phyloP scores from a whole-genome alignment of 2,113 vertebrate species.

The Crotalus viridis region DNA sequence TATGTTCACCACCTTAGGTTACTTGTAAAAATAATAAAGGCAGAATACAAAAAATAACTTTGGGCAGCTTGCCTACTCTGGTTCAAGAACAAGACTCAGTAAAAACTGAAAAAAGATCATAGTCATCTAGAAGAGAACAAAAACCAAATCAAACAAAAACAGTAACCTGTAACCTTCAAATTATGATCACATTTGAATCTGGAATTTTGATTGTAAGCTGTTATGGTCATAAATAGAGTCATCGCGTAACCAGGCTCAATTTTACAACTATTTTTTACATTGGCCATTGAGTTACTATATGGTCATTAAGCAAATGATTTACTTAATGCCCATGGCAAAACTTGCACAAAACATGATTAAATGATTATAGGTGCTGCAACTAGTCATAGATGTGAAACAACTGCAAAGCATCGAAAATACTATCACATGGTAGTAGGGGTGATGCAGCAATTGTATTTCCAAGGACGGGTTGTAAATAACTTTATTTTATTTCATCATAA shows the following conservation, averaged over 20 bases:
- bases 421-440: not conserved
- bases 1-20: not conserved
- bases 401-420: not conserved
- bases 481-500: not conserved
- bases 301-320: not conserved
- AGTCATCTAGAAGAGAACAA: not conserved
- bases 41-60: not conserved
- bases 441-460: not conserved
- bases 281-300: not conserved
- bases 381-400: not conserved
- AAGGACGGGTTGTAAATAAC: not conserved
- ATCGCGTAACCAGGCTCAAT: not conserved
- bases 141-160: not conserved
- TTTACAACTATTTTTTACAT: not conserved
- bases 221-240: not conserved
- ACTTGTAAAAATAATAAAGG: not conserved
- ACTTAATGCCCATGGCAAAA: not conserved
- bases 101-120: not conserved
- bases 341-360: not conserved
- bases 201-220: not conserved
- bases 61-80: not conserved
- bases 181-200: not conserved
- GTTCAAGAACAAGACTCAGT: not conserved
- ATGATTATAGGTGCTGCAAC: not conserved
- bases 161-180: not conserved